phyloP scores from a whole-genome alignment of 2,888 invertebrate species.

The Chaetogeoica ovagalla region DNA sequence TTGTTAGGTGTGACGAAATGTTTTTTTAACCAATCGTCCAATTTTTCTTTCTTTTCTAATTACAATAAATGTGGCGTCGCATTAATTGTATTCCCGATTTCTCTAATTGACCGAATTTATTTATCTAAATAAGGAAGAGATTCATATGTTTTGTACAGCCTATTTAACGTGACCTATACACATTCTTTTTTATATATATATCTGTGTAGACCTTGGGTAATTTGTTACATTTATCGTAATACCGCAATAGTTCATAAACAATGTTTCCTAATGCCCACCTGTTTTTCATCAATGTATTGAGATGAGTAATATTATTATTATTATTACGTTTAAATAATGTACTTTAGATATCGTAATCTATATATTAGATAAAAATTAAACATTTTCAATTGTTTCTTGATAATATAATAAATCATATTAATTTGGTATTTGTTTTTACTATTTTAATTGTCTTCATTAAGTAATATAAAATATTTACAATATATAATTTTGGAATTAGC shows the following conservation, averaged over 20 bases:
- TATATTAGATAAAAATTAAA: neutral
- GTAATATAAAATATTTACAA: neutral
- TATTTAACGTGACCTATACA: conserved; percentile 22
- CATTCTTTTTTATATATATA: neutral
- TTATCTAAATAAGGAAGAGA: neutral
- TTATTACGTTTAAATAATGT: neutral
- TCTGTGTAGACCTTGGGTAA: neutral
- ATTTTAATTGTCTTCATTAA: neutral
- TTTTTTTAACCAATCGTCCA: too few species aligned
- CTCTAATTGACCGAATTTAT: too few species aligned
- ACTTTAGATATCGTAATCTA: too few species aligned
- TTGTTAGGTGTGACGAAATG: too few species aligned
- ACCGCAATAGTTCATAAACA: neutral
- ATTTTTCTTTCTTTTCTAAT: too few species aligned
- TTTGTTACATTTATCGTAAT: neutral
- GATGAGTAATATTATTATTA: neutral
- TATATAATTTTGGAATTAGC: conserved; percentile 12
- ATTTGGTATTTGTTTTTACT: neutral
- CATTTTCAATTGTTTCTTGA: neutral
- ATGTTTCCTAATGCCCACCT: conserved; percentile 15
- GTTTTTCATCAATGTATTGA: neutral
- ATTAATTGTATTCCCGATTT: neutral
- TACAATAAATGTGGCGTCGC: neutral
- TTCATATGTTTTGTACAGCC: neutral
- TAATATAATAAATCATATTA: neutral